Base-by-base conservation (phyloP, 2,888 invertebrate genomes). In the Phorcus lineatus region DNA sequence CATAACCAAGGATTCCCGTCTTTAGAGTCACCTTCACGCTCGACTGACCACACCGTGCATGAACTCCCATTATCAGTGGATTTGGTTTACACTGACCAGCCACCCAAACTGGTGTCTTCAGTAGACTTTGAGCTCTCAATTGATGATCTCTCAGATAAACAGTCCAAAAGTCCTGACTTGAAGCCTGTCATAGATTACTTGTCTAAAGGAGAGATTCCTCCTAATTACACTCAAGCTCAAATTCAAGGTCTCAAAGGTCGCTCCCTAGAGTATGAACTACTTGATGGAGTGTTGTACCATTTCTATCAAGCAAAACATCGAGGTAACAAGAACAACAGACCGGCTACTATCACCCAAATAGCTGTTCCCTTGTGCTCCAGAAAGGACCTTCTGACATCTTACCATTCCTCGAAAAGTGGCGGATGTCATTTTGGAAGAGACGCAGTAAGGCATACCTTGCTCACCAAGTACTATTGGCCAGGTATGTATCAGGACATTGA, bases 391-490 rank as follows among this genome's bases (percentile, higher is more conserved):
- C 16, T n/a, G 16, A 22, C 22, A 52, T 0, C 40, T 55, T 11
- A 54, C 2, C 19, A 22, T 54, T 16, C 78, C 1, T 82, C 78
- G 7, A 80, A 81, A 74, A 81, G 80, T 62, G 75, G 74, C 19
- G 54, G 47, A 22, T 70, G 67, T 16, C 70, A 74, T 28, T 79
- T 80, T 0, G 79, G 80, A 19, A 36, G 36, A 79, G 67, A 77
- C 28, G 13, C 57, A 13, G 75, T 77, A 13, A 77, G 78, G 17
- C 31, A 52, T 13, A 78, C 77, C 19, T 55, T 84, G 16, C 74
- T 70, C 2, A 13, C 76, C 17, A 83, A 80, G 47, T 83, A 81
- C 40, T 80, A 74, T 28, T 80, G 81, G 81, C 70, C 77, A 36
- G 54, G 62, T 16, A 79, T 84, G 82, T 81, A 80, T 24, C 74